Base-by-base conservation (phyloP, 2,797 vertebrate species). In the Aldrovandia affinis region DNA sequence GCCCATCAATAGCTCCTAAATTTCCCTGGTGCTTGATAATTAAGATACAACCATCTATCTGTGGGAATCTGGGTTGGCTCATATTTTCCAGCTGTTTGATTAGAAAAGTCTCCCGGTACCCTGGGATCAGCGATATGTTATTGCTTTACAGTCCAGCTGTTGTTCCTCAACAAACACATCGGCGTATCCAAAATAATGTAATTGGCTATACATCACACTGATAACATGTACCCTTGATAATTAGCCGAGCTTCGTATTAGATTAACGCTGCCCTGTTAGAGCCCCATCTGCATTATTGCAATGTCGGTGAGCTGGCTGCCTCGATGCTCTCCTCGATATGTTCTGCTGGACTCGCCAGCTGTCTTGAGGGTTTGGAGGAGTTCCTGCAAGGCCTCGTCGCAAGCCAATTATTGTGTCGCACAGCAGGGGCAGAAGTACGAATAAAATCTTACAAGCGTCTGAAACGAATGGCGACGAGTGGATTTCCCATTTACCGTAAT, bases 1-100 rank as follows among this genome's bases (percentile, higher is more conserved):
- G 86, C 87, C 88, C 91, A 94, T 95, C 94, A 93, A 91, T 92
- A 93, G 89, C 88, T 90, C 87, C 87, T 91, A 90, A 89, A 92
- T 90, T 89, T 92, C 89, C 91, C 89, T 83, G 90, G 87, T 86
- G 85, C 89, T 87, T 89, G 90, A 92, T 94, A 92, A 94, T 94
- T 91, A 92, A 89, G 89, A 88, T 90, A 91, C 91, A 91, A 85
- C 88, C 88, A 79, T 85, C 89, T 91, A 93, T 93, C 85, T 81
- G 83, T 82, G 88, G 83, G 89, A 90, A 89, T 84, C 85, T 80
- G 78, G 68, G 80, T 61, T 36, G 57, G 78, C n/a, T 86, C 85
- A 89, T 84, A 57, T 78, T n/a, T 81, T 80, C 84, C 84, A 87
- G 84, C 88, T 86, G 82, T 78, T 85, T 84, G 30, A 39, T 83